Percentiles rank a stretch among this genome's conserved stretches.
Conservation (phyloP, 2,888 invertebrate species). For the Drosophila siamana region DNA sequence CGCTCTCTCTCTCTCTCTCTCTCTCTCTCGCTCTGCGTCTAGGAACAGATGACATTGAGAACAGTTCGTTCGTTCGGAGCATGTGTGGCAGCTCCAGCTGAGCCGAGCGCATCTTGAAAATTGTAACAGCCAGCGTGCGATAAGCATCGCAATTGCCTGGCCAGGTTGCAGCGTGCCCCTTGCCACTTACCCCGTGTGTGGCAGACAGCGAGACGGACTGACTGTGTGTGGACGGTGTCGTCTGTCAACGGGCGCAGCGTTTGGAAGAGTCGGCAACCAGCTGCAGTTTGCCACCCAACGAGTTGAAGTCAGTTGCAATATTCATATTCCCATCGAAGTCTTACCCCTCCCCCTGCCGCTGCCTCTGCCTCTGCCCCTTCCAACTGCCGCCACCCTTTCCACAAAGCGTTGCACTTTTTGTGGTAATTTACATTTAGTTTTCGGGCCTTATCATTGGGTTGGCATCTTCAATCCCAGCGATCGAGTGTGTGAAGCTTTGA, state of each 20-base stretch:
- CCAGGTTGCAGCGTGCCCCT: constrained; percentile 30
- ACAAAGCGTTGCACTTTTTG: constrained; percentile 62
- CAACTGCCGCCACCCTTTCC: neutral
- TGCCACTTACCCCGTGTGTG: constrained; percentile 17
- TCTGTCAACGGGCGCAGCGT: too few species aligned
- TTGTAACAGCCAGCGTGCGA: constrained; percentile 44
- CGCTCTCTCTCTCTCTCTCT: neutral
- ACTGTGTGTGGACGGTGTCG: constrained; percentile 38
- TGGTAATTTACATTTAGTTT: constrained; percentile 73
- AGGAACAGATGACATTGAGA: constrained; percentile 1
- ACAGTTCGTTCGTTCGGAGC: too few species aligned
- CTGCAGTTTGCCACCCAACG: constrained; percentile 28
- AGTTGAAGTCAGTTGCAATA: constrained; percentile 3
- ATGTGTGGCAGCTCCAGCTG: constrained; percentile 49
- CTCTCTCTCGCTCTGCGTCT: neutral
- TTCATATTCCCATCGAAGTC: constrained; percentile 8
- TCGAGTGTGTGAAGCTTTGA: neutral
- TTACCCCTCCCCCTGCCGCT: neutral
- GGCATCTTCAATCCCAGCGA: constrained; percentile 44
- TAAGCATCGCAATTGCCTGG: constrained; percentile 61
- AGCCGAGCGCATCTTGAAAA: constrained; percentile 11
- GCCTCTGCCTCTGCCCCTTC: neutral
- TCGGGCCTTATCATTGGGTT: constrained; percentile 51
- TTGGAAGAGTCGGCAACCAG: constrained; percentile 22
- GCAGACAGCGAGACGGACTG: neutral